These are phyloP conservation scores for Gila robusta DNA, from an alignment of 2,797 vertebrate species.

Conservation along the genomic window DNA sequence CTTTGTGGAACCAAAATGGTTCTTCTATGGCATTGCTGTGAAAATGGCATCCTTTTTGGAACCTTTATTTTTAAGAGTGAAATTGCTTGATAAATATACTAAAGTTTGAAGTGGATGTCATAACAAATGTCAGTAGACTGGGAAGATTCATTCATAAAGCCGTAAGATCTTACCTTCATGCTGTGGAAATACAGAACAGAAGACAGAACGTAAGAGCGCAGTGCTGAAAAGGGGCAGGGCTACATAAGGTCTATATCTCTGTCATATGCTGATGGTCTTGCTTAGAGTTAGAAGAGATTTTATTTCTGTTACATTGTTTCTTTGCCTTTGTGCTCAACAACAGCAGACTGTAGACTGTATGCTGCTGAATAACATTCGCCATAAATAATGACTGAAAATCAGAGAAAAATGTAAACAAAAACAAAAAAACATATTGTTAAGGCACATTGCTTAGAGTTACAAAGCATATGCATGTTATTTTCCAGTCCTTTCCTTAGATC, in stretches of 20 bases:
- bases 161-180: not conserved
- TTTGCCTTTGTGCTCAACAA: not conserved
- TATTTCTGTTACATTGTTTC: not conserved
- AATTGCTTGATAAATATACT: no score
- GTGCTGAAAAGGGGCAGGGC: not conserved
- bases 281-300: not conserved
- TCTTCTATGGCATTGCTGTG: no score
- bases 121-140: not conserved
- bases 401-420: not conserved
- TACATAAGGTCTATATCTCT: not conserved
- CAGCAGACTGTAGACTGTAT: not conserved
- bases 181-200: not conserved
- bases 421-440: not conserved
- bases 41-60: no score
- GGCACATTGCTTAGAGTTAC: not conserved
- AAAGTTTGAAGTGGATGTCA: not conserved
- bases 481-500: slow-evolving; percentile 14
- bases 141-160: not conserved
- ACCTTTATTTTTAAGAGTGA: no score
- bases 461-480: slow-evolving; percentile 3
- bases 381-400: not conserved
- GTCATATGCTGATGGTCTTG: not conserved
- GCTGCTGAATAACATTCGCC: not conserved
- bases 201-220: not conserved
- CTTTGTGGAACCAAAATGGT: no score